phyloP scores from a whole-genome alignment of 1,140 invertebrate species.

The Temnothorax nylanderi region DNA sequence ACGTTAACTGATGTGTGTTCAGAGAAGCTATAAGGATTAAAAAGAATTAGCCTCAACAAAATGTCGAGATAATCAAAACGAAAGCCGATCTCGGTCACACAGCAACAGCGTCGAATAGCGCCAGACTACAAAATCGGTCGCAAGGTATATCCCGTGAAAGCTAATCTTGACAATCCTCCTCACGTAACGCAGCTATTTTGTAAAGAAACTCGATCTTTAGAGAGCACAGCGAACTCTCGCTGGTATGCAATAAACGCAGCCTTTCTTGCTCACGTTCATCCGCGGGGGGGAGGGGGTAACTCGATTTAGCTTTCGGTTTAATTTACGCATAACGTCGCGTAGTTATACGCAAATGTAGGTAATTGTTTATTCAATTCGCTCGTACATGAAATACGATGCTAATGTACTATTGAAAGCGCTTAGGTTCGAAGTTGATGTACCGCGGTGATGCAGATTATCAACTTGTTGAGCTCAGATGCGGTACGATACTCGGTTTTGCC shows the following conservation, averaged over 20 bases:
- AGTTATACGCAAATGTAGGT: background rate
- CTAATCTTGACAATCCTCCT: slow-evolving; percentile 5
- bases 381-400: slow-evolving; percentile 27
- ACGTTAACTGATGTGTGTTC: slow-evolving; percentile 30
- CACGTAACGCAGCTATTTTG: background rate
- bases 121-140: background rate
- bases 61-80: background rate
- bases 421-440: slow-evolving; percentile 20
- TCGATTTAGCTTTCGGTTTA: background rate
- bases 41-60: background rate
- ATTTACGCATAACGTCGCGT: background rate
- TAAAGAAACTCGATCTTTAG: slow-evolving; percentile 4
- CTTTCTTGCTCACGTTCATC: background rate
- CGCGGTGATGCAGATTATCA: slow-evolving; percentile 36
- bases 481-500: slow-evolving; percentile 30
- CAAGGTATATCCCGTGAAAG: background rate
- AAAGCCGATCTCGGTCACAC: background rate
- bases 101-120: background rate
- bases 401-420: slow-evolving; percentile 27
- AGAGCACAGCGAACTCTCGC: background rate
- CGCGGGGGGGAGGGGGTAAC: background rate
- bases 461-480: slow-evolving; percentile 38
- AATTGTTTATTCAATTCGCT: slow-evolving; percentile 34
- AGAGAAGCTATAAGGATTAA: background rate
- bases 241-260: background rate